Conservation (phyloP, 2,797 vertebrate genomes). For the Gymnoscopelus braueri region DNA sequence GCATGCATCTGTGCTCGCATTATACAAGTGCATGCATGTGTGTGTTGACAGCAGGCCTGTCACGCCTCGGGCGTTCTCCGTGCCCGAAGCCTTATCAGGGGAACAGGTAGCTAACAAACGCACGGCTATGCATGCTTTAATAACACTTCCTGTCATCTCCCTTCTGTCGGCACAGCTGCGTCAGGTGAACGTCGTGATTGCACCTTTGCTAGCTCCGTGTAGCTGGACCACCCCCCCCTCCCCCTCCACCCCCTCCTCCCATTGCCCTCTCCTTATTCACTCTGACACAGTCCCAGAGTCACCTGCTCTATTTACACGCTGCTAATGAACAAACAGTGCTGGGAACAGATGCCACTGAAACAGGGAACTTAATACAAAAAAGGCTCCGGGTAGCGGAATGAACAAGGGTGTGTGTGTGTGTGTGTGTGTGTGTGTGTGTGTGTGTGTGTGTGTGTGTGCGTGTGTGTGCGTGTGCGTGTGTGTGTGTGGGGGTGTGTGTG, state of each 20-base stretch:
- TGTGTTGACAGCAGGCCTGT: slow-evolving; percentile 38
- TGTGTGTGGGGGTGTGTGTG: slow-evolving; percentile 15
- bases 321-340: slow-evolving; percentile 65
- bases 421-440: slow-evolving; percentile 12
- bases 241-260: slow-evolving; percentile 23
- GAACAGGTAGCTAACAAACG: slow-evolving; percentile 28
- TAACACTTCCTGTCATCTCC: slow-evolving; percentile 47
- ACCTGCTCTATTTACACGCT: slow-evolving; percentile 61
- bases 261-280: slow-evolving; percentile 19
- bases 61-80: slow-evolving; percentile 39
- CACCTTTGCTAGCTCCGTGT: slow-evolving; percentile 40
- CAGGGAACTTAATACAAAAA: slow-evolving; percentile 50
- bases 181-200: slow-evolving; percentile 53
- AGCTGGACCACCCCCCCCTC: slow-evolving; percentile 17
- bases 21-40: neutral
- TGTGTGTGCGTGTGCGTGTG: neutral
- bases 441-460: slow-evolving; percentile 12
- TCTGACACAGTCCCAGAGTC: slow-evolving; percentile 45
- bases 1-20: neutral
- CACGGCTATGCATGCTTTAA: slow-evolving; percentile 40
- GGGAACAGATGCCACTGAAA: slow-evolving; percentile 66
- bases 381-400: slow-evolving; percentile 32
- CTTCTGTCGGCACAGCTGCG: slow-evolving; percentile 55
- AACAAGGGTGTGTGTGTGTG: neutral
- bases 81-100: slow-evolving; percentile 49